A percentile compares a stretch with the other conserved stretches of the same genome.
These are phyloP conservation scores for Pachycephus smyrnensis DNA, from an alignment of 2,888 invertebrate genomes.

Conservation along the genomic window DNA sequence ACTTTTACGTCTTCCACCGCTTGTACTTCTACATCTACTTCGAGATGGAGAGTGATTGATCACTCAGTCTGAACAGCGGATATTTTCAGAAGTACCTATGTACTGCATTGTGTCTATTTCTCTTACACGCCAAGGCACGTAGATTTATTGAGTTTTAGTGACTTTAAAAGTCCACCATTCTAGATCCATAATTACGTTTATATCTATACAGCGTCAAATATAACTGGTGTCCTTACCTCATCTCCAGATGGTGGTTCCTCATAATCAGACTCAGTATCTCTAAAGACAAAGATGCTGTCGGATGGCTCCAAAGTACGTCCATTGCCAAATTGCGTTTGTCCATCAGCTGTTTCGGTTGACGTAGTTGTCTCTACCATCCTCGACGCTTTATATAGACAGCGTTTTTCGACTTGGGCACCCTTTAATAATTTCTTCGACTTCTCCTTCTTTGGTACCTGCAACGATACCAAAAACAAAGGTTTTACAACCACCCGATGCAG, in stretches of 20 bases:
- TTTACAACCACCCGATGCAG: too few species aligned
- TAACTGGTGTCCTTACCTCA: conserved; percentile 23
- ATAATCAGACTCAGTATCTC: conserved; percentile 59
- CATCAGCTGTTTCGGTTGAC: conserved; percentile 35
- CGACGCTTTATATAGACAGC: too few species aligned
- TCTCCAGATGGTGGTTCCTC: conserved; percentile 60
- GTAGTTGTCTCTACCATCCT: conserved; percentile 24
- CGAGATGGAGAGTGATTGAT: conserved; percentile 48
- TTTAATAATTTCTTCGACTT: too few species aligned
- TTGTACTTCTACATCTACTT: background rate
- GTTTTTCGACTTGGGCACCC: too few species aligned
- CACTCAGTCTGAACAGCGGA: conserved; percentile 35
- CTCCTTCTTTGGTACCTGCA: too few species aligned
- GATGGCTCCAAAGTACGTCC: conserved; percentile 55
- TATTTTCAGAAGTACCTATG: conserved; percentile 32
- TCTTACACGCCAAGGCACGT: too few species aligned
- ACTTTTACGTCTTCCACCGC: conserved; percentile 27
- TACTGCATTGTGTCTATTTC: too few species aligned
- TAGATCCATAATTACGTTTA: too few species aligned
- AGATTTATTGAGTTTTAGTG: too few species aligned
- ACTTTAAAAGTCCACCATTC: too few species aligned
- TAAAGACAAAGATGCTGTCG: conserved; percentile 64
- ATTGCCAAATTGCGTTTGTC: conserved; percentile 64
- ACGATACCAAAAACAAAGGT: too few species aligned
- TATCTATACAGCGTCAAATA: too few species aligned